These are phyloP conservation scores for Amphipoea oculea DNA, from an alignment of 2,888 invertebrate genomes.

Conservation along the genomic window DNA sequence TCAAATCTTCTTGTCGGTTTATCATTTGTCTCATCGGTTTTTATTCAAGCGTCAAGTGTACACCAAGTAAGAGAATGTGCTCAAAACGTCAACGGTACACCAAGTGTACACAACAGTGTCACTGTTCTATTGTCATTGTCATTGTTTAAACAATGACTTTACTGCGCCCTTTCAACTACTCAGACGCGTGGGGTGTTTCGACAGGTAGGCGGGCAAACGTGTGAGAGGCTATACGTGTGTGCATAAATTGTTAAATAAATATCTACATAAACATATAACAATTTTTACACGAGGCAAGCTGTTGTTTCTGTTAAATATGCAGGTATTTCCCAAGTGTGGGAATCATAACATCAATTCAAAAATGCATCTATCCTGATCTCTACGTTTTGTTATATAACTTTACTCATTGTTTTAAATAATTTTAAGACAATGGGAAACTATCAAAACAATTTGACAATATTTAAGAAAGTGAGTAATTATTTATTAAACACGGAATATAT, in stretches of 20 bases:
- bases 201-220: too few relatives aligned
- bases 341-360: conserved; percentile 14
- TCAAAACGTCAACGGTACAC: too few relatives aligned
- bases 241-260: background rate
- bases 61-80: too few relatives aligned
- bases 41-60: too few relatives aligned
- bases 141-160: too few relatives aligned
- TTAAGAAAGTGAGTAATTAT: conserved; percentile 1
- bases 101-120: too few relatives aligned
- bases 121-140: too few relatives aligned
- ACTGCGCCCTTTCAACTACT: too few relatives aligned
- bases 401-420: conserved; percentile 11
- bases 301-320: background rate
- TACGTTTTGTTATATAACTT: background rate
- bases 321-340: background rate
- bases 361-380: background rate
- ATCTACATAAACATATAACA: background rate
- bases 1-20: too few relatives aligned
- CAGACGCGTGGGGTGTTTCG: too few relatives aligned
- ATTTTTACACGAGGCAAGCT: conserved; percentile 4
- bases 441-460: conserved; percentile 5
- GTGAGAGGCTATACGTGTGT: background rate
- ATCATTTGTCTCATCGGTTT: too few relatives aligned
- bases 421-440: conserved; percentile 27
- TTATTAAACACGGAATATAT: conserved; percentile 2